Conservation (phyloP, 2,113 vertebrate genomes). For the Hipposideros armiger region DNA sequence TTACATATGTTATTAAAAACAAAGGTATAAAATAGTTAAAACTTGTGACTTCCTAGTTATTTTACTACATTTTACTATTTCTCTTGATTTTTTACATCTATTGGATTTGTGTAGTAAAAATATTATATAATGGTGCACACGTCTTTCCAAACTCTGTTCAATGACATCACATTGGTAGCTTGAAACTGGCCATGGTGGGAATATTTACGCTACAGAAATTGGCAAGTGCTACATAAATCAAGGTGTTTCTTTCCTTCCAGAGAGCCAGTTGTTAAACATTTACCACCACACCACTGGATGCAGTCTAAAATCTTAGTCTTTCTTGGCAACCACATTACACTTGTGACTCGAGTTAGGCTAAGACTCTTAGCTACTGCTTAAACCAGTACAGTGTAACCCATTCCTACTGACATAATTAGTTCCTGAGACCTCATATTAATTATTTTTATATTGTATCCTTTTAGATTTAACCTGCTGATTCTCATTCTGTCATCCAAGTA, state of each 20-base stretch:
- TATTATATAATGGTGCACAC: background rate
- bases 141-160: background rate
- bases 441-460: background rate
- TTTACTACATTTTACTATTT: conserved; percentile 22
- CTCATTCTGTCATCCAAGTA: conserved; percentile 21
- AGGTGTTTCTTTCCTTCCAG: background rate
- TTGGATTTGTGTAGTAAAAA: background rate
- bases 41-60: background rate
- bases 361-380: background rate
- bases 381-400: background rate
- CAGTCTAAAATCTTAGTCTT: background rate
- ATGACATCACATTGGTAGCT: background rate
- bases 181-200: background rate
- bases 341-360: background rate
- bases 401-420: background rate
- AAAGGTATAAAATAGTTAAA: conserved; percentile 43
- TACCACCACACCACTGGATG: background rate
- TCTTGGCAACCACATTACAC: background rate
- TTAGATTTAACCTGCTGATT: conserved; percentile 1
- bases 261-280: background rate
- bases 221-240: background rate
- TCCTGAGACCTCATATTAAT: background rate
- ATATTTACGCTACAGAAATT: background rate
- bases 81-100: background rate
- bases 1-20: conserved; percentile 10